phyloP scores from a whole-genome alignment of 2,113 vertebrate species.

The Chinchilla lanigera region DNA sequence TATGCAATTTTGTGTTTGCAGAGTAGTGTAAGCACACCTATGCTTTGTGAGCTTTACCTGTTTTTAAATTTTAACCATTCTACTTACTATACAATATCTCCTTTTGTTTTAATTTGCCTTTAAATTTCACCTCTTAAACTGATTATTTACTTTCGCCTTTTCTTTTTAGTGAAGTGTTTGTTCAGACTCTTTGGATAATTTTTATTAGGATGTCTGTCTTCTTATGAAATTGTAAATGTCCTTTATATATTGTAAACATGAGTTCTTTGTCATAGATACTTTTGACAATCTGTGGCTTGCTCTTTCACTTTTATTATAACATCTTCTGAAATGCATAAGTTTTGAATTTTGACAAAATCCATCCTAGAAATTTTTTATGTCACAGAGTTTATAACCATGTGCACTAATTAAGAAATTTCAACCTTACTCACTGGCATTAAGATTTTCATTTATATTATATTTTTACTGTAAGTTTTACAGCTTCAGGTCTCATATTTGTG shows the following conservation, averaged over 20 bases:
- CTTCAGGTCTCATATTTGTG: not conserved
- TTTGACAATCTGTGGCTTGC: not conserved
- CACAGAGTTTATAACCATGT: not conserved
- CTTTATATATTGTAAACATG: not conserved
- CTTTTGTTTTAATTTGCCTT: conserved; percentile 11
- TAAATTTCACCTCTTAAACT: not conserved
- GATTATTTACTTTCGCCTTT: not conserved
- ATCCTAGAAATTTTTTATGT: not conserved
- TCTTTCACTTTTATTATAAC: not conserved
- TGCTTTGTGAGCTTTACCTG: not conserved
- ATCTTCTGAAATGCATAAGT: not conserved
- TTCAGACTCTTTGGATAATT: not conserved
- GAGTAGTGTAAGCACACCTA: not conserved
- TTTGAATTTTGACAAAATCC: not conserved
- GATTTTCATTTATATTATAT: not conserved
- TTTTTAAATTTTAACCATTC: not conserved
- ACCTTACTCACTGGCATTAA: not conserved
- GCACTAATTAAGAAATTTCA: not conserved
- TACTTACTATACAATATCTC: not conserved
- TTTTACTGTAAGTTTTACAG: not conserved
- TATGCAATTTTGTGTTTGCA: not conserved
- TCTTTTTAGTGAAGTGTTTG: not conserved
- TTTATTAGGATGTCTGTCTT: not conserved
- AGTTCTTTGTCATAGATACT: not conserved
- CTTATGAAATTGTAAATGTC: not conserved